Evolutionary conservation across 2,888 invertebrate genomes (phyloP).

Genomic region (Eilema depressum): DNA sequence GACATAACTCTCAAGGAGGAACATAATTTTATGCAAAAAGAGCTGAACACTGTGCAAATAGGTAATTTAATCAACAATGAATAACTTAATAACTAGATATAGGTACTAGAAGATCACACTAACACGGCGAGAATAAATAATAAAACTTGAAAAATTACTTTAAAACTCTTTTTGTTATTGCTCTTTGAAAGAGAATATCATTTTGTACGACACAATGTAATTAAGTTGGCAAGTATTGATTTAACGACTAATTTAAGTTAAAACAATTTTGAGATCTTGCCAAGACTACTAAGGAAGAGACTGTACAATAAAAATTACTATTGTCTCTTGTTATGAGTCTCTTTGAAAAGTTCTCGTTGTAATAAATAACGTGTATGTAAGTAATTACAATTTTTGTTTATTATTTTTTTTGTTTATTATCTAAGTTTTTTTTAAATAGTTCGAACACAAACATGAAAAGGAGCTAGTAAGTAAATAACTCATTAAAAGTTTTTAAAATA

Average conservation of each 20-base stretch:
- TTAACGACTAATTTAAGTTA: conserved; percentile 19
- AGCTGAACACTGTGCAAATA: background rate
- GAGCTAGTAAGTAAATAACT: too few species aligned
- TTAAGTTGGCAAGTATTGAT: conserved; percentile 24
- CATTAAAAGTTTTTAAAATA: too few species aligned
- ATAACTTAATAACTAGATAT: background rate
- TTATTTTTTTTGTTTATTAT: too few species aligned
- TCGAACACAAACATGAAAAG: too few species aligned
- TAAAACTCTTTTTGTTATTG: background rate
- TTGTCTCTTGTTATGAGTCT: background rate
- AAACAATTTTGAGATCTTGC: conserved; percentile 17
- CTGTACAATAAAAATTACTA: conserved; percentile 12
- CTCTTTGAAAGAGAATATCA: background rate
- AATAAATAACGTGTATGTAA: too few species aligned
- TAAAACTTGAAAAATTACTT: conserved; percentile 3
- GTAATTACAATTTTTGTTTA: too few species aligned
- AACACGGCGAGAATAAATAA: background rate
- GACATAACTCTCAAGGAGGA: background rate
- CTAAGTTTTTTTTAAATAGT: too few species aligned
- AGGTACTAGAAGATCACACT: background rate
- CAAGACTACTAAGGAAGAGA: conserved; percentile 15
- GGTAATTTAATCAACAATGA: background rate
- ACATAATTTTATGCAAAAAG: background rate
- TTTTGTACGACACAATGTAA: conserved; percentile 13
- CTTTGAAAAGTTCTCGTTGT: background rate